phyloP scores from a whole-genome alignment of 1,140 invertebrate species.

The Rhagoletis pomonella region DNA sequence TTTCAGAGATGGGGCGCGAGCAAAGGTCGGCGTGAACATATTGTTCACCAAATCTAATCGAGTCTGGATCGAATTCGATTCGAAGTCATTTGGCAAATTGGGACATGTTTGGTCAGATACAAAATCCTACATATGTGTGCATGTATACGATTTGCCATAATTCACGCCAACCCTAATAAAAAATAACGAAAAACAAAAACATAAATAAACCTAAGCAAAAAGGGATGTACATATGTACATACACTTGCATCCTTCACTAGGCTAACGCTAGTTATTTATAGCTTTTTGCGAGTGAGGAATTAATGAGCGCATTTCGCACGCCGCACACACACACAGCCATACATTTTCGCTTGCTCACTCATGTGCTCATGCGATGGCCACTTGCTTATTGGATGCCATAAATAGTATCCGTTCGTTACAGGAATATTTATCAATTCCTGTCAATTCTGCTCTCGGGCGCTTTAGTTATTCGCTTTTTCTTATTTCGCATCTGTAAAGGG shows the following conservation, averaged over 20 bases:
- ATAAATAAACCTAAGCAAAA: not conserved
- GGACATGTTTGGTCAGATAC: no score
- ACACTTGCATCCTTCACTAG: not conserved
- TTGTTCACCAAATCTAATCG: no score
- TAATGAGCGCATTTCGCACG: not conserved
- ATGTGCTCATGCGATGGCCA: no score
- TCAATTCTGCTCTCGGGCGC: not conserved
- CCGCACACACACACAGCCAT: not conserved
- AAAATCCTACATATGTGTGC: no score
- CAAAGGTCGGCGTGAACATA: no score
- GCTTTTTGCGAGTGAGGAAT: slow-evolving; percentile 15
- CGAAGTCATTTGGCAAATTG: no score
- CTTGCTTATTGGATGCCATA: no score
- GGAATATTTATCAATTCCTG: not conserved
- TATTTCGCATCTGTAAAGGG: not conserved
- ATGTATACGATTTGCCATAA: not conserved
- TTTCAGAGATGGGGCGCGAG: no score
- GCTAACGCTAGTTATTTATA: slow-evolving; percentile 16
- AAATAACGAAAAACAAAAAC: not conserved
- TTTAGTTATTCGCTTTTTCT: not conserved
- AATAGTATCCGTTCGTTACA: no score
- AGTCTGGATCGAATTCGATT: no score
- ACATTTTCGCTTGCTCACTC: not conserved
- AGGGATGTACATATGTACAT: no score
- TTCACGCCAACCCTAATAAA: not conserved